Evolutionary conservation across 2,888 invertebrate species (phyloP).

Genomic region (Leptopilina myrica): DNA sequence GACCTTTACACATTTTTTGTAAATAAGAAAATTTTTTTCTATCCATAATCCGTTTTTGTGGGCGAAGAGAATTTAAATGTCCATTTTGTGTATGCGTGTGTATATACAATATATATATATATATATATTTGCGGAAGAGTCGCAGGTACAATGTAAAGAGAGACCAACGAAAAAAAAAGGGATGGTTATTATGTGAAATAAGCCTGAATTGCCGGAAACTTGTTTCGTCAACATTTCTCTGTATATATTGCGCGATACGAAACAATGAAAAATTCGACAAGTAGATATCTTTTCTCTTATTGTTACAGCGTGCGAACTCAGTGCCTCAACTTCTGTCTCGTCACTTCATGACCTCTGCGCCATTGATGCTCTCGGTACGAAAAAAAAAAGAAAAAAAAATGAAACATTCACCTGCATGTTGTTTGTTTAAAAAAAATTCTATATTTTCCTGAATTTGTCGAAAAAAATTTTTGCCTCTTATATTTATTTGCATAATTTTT

Average conservation of each 20-base stretch:
- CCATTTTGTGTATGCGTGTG: too few relatives aligned
- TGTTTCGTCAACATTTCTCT: not conserved
- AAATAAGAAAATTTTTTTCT: too few relatives aligned
- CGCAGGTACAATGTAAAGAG: conserved; percentile 4
- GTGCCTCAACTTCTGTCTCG: conserved; percentile 63
- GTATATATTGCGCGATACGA: not conserved
- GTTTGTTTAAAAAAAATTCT: conserved; percentile 1
- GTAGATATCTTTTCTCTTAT: conserved; percentile 56
- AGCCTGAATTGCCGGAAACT: not conserved
- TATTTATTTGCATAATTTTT: too few relatives aligned
- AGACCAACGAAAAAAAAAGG: not conserved
- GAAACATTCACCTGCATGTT: conserved; percentile 42
- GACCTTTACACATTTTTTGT: too few relatives aligned
- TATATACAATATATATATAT: too few relatives aligned
- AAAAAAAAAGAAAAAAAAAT: not conserved
- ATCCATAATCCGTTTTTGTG: too few relatives aligned
- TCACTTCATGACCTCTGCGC: conserved; percentile 71
- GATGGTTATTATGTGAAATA: too few relatives aligned
- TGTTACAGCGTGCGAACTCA: conserved; percentile 72
- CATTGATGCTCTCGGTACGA: conserved; percentile 72
- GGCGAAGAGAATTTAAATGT: too few relatives aligned
- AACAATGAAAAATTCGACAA: conserved; percentile 9
- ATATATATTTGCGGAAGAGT: too few relatives aligned
- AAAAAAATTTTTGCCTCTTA: too few relatives aligned
- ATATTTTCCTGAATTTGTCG: too few relatives aligned